Conservation (phyloP, 2,888 invertebrate genomes). For the Marasmarcha lunaedactyla region DNA sequence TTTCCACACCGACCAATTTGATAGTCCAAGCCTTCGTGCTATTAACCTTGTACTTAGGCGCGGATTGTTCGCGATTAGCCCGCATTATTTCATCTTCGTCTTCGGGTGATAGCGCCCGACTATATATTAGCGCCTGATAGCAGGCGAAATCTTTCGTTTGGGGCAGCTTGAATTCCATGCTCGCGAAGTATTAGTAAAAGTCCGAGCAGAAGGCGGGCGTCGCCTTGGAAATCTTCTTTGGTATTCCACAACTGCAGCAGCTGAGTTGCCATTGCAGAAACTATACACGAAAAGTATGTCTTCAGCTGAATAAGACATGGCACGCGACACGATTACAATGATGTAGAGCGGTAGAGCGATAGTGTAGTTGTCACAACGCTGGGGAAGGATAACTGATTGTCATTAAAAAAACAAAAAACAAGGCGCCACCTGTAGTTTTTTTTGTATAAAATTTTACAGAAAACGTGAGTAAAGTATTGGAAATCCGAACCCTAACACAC, state of each 20-base stretch:
- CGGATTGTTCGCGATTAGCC: neutral
- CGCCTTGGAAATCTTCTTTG: slow-evolving; percentile 10
- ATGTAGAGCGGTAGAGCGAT: neutral
- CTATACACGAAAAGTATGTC: slow-evolving; percentile 16
- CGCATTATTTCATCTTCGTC: neutral
- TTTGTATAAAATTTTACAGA: too few relatives aligned
- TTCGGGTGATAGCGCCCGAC: neutral
- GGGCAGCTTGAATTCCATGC: neutral
- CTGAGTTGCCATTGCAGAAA: slow-evolving; percentile 14
- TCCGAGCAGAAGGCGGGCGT: slow-evolving; percentile 1
- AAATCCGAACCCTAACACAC: too few relatives aligned
- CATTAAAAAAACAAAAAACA: too few relatives aligned
- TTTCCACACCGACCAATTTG: slow-evolving; percentile 6
- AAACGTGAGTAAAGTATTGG: too few relatives aligned
- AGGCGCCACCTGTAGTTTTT: too few relatives aligned
- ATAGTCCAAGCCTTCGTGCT: slow-evolving; percentile 2
- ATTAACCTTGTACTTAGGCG: slow-evolving; percentile 6
- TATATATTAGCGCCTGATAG: too few relatives aligned
- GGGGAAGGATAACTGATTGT: neutral
- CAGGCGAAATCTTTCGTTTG: slow-evolving; percentile 2
- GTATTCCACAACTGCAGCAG: slow-evolving; percentile 11
- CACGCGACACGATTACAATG: neutral
- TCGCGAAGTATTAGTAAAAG: neutral
- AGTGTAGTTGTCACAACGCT: neutral
- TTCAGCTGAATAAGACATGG: neutral